Percentiles rank a stretch among this genome's conserved stretches.
Evolutionary conservation across 2,113 vertebrate genomes (phyloP).

Genomic region (Syngnathus scovelli): DNA sequence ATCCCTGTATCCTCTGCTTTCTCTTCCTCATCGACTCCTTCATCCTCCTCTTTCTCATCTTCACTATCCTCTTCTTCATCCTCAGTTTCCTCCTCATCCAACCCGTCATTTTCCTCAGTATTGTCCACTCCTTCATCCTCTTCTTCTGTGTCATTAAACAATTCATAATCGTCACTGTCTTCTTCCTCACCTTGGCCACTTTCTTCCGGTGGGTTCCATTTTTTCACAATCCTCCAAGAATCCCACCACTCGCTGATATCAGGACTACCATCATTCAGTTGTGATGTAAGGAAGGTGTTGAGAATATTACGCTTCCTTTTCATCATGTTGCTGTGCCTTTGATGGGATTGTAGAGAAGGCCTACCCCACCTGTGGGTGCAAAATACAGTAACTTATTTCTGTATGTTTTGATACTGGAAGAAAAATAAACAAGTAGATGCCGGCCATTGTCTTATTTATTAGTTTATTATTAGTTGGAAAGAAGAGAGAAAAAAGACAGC

Average conservation of each 20-base stretch:
- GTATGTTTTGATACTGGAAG: not conserved
- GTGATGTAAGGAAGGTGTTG: slow-evolving; percentile 14
- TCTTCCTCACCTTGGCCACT: not conserved
- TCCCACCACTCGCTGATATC: slow-evolving; percentile 29
- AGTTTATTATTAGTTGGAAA: too few relatives aligned
- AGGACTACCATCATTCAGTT: slow-evolving; percentile 2
- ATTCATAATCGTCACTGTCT: not conserved
- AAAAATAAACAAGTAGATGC: not conserved
- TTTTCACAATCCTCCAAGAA: slow-evolving; percentile 41
- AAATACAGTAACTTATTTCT: not conserved
- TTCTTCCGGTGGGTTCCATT: slow-evolving; percentile 1
- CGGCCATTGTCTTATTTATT: too few relatives aligned
- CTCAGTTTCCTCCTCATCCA: not conserved
- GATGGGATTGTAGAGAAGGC: slow-evolving; percentile 36
- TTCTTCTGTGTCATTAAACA: not conserved
- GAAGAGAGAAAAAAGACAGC: too few relatives aligned
- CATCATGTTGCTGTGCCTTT: slow-evolving; percentile 31
- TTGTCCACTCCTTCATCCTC: not conserved
- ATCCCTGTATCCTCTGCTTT: not conserved
- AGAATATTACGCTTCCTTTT: not conserved
- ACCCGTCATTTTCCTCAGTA: not conserved
- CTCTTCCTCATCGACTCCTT: not conserved
- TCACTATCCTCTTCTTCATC: not conserved
- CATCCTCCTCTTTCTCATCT: not conserved
- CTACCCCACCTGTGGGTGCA: slow-evolving; percentile 40